phyloP scores from a whole-genome alignment of 2,113 vertebrate genomes.

The Sula dactylatra region DNA sequence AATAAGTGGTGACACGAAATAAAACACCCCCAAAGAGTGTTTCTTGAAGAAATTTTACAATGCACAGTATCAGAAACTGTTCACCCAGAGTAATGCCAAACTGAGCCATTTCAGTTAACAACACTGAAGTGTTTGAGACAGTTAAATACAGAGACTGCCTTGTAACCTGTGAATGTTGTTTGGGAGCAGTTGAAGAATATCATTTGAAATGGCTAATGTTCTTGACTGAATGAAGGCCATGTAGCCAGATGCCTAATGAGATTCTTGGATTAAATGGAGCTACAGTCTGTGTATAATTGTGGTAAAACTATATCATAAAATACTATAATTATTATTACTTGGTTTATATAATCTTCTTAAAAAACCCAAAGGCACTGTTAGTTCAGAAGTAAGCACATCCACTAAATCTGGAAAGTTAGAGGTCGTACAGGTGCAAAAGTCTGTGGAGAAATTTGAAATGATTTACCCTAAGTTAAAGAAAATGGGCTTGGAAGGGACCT shows the following conservation, averaged over 20 bases:
- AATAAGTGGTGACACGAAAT: not conserved
- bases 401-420: not conserved
- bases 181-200: not conserved
- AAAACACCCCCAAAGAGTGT: not conserved
- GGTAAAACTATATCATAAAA: not conserved
- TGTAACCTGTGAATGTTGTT: not conserved
- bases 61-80: not conserved
- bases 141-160: not conserved
- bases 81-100: not conserved
- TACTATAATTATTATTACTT: not conserved
- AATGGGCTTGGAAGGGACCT: not conserved
- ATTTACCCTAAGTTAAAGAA: not conserved
- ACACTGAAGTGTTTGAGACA: not conserved
- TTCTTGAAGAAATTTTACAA: not conserved
- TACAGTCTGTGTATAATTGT: not conserved
- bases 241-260: constrained; percentile 3
- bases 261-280: not conserved
- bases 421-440: not conserved
- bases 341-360: not conserved
- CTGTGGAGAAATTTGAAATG: not conserved
- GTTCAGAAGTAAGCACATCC: not conserved
- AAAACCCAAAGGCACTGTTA: not conserved
- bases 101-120: not conserved
- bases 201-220: not conserved
- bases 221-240: not conserved